Evolutionary conservation across 1,140 invertebrate species (phyloP).

Genomic region (Aradophagus sp.): DNA sequence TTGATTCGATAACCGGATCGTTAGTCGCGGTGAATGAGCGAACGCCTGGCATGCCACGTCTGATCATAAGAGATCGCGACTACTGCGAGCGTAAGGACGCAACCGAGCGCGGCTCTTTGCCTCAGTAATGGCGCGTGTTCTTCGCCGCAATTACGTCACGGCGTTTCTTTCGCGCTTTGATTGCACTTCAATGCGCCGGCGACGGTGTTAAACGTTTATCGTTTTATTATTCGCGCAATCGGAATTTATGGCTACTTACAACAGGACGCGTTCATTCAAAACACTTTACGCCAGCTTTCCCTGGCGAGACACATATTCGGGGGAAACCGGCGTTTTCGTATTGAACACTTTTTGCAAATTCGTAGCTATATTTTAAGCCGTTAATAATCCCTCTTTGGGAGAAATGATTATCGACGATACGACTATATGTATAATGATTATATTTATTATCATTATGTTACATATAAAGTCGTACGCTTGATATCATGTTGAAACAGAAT

Average conservation of each 20-base stretch:
- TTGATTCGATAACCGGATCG: constrained; percentile 52
- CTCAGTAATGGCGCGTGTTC: constrained; percentile 30
- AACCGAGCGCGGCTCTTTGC: constrained; percentile 2
- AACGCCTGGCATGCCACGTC: constrained; percentile 26
- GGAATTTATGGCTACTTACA: constrained; percentile 37
- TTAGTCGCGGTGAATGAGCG: constrained; percentile 44
- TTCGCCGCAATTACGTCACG: constrained; percentile 46
- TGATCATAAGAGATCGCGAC: constrained; percentile 53
- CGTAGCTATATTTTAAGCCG: no score
- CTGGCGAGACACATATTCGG: no score
- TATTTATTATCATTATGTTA: no score
- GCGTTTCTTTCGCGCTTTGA: constrained; percentile 41
- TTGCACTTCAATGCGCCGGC: constrained; percentile 25
- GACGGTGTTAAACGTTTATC: constrained; percentile 30
- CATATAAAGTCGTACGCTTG: no score
- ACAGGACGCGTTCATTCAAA: constrained; percentile 22
- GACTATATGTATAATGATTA: no score
- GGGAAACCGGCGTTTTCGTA: no score
- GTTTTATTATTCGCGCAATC: constrained; percentile 43
- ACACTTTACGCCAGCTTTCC: neutral
- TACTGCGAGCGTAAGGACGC: constrained; percentile 37
- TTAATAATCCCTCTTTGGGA: no score
- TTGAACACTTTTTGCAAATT: no score
- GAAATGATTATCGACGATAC: no score
- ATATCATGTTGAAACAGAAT: no score